A percentile compares a stretch with the other conserved stretches of the same genome.
These are phyloP conservation scores for Brachionus paranguensis DNA, from an alignment of 1,140 invertebrate genomes.

Conservation along the genomic window DNA sequence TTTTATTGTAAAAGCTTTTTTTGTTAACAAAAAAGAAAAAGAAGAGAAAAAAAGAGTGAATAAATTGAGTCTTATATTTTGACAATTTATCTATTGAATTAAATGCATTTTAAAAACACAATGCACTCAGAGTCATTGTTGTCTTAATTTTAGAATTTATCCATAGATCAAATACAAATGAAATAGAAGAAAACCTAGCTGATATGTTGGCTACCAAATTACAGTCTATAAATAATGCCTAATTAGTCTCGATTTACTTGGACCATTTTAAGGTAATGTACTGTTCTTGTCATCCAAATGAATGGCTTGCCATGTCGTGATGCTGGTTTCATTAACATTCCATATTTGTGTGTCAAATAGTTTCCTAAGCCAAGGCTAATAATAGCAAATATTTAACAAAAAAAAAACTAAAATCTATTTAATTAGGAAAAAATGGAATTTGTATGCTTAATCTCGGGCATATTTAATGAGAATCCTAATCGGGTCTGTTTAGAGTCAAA, in stretches of 20 bases:
- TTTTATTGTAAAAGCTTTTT: not conserved
- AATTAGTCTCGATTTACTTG: not conserved
- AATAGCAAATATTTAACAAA: not conserved
- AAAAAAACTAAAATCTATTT: not conserved
- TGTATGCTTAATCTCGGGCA: not conserved
- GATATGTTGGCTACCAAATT: not conserved
- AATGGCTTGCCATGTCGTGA: not conserved
- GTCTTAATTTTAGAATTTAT: not conserved
- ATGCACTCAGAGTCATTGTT: not conserved
- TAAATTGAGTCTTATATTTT: not conserved
- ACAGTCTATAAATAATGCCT: not conserved
- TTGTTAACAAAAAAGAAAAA: not conserved
- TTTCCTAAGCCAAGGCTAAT: not conserved
- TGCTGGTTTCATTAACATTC: not conserved
- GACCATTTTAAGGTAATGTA: not conserved
- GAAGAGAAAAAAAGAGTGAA: not conserved
- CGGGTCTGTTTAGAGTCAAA: not conserved
- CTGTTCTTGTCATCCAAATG: not conserved
- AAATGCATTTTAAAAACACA: not conserved
- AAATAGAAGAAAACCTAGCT: not conserved
- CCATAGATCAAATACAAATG: not conserved
- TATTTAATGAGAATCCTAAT: constrained; percentile 1
- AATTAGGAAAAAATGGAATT: not conserved
- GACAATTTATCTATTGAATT: not conserved
- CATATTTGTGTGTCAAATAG: not conserved